Evolutionary conservation across 2,113 vertebrate species (phyloP).

Genomic region (Orycteropus afer): DNA sequence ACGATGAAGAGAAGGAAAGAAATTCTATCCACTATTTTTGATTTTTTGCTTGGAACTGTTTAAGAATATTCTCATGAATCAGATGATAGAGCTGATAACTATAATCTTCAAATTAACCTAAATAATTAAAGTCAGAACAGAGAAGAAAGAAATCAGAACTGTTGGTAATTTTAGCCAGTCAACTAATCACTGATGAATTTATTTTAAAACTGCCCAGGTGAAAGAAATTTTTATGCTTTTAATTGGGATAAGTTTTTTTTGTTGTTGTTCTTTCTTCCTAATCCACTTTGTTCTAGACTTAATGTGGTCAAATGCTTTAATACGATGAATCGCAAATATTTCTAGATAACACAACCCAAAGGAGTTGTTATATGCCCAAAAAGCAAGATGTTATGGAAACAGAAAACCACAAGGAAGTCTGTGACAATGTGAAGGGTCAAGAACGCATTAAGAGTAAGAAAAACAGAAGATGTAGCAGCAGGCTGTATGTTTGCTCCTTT

Average conservation of each 20-base stretch:
- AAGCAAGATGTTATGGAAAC: background rate
- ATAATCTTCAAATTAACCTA: background rate
- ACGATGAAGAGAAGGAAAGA: background rate
- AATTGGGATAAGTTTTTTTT: background rate
- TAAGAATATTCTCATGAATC: background rate
- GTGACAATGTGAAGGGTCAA: background rate
- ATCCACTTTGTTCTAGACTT: background rate
- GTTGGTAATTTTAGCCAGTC: background rate
- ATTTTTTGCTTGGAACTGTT: constrained; percentile 23
- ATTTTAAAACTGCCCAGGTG: background rate
- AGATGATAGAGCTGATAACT: background rate
- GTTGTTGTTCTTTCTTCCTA: background rate
- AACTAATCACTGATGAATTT: background rate
- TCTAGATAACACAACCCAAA: background rate
- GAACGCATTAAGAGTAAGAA: background rate
- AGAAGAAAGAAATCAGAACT: constrained; percentile 51
- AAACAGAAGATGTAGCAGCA: no score
- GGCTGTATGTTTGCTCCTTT: background rate
- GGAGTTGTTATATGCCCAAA: background rate
- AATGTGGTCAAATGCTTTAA: background rate
- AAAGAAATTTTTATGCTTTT: background rate
- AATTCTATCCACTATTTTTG: background rate
- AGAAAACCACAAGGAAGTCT: background rate
- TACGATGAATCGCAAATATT: background rate
- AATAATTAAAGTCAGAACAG: constrained; percentile 29